These are phyloP conservation scores for Metopia argyrocephala DNA, from an alignment of 2,888 invertebrate species.

Conservation along the genomic window DNA sequence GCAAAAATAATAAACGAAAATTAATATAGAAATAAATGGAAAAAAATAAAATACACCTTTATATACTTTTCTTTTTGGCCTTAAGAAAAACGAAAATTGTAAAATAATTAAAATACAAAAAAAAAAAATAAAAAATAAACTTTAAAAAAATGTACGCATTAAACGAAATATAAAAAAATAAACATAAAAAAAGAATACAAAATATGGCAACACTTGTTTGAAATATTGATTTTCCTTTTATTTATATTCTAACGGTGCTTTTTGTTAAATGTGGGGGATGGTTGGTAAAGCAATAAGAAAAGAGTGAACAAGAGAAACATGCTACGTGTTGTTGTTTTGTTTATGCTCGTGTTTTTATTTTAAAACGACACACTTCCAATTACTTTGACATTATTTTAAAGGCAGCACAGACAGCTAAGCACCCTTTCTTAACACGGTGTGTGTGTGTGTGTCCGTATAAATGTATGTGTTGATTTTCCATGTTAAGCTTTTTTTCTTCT, in stretches of 20 bases:
- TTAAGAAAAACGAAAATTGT: background rate
- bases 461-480: slow-evolving; percentile 11
- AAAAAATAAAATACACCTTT: slow-evolving; percentile 32
- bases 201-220: slow-evolving; percentile 51
- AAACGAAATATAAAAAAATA: slow-evolving; percentile 3
- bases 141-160: slow-evolving; percentile 16
- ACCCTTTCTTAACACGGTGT: slow-evolving; percentile 64
- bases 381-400: slow-evolving; percentile 70
- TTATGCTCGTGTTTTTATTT: slow-evolving; percentile 31
- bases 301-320: slow-evolving; percentile 33
- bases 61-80: background rate
- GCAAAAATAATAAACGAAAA: slow-evolving; percentile 34
- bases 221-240: slow-evolving; percentile 73
- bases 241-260: slow-evolving; percentile 42
- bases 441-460: slow-evolving; percentile 62
- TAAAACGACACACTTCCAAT: slow-evolving; percentile 73
- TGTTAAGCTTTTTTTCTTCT: no score
- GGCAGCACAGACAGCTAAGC: slow-evolving; percentile 35
- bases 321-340: background rate
- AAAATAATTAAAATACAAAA: slow-evolving; percentile 1
- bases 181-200: background rate
- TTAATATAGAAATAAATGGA: slow-evolving; percentile 13
- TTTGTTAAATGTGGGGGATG: slow-evolving; percentile 21
- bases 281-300: slow-evolving; percentile 33
- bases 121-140: background rate